Conservation (phyloP, 2,888 invertebrate genomes). For the Lithodes maja region DNA sequence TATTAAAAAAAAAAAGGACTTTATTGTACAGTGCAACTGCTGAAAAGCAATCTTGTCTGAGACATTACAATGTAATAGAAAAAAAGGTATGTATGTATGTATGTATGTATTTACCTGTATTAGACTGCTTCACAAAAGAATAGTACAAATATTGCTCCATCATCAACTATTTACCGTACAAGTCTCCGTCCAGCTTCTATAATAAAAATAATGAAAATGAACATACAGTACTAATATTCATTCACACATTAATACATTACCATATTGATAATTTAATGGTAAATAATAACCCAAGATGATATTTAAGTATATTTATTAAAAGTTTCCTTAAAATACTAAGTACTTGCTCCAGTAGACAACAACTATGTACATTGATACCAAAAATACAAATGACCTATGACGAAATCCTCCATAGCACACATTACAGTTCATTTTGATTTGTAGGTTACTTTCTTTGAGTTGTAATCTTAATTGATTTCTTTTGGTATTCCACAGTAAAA, state of each 20-base stretch:
- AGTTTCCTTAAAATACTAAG: constrained; percentile 68
- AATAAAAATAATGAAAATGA: neutral
- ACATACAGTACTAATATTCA: neutral
- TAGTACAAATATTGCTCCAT: too few species aligned
- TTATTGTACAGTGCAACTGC: too few species aligned
- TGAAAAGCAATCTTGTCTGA: too few species aligned
- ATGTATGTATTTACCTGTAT: too few species aligned
- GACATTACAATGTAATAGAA: too few species aligned
- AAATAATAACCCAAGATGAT: constrained; percentile 8
- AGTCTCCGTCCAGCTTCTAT: neutral
- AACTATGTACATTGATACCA: constrained; percentile 66
- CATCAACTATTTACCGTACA: too few species aligned
- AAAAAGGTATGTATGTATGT: too few species aligned
- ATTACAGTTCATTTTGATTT: constrained; percentile 68
- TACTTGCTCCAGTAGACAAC: constrained; percentile 69
- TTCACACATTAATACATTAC: neutral
- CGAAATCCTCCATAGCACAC: constrained; percentile 65
- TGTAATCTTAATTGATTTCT: constrained; percentile 38
- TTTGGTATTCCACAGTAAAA: constrained; percentile 17
- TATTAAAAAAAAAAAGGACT: too few species aligned
- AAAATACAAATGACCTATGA: constrained; percentile 66
- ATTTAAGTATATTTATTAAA: constrained; percentile 67
- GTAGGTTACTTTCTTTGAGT: constrained; percentile 60
- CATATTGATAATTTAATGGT: neutral
- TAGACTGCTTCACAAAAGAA: too few species aligned